Percentiles rank a stretch among this genome's conserved stretches.
These are phyloP conservation scores for Abrostola triplasia DNA, from an alignment of 2,888 invertebrate species.

Conservation along the genomic window DNA sequence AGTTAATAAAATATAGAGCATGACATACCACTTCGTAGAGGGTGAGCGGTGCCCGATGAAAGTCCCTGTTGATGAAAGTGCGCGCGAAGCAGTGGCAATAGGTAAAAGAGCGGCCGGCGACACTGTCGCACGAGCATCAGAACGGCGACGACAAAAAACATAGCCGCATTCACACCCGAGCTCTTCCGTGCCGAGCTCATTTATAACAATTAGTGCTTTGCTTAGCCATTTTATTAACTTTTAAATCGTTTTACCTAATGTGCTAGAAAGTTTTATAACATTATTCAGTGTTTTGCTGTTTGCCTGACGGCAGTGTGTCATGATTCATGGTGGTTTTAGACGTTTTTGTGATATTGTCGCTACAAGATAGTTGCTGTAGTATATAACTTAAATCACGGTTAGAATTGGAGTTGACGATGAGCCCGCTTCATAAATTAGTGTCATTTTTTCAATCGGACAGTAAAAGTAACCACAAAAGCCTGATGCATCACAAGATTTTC, in stretches of 20 bases:
- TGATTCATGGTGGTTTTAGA: constrained; percentile 39
- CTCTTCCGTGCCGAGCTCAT: constrained; percentile 60
- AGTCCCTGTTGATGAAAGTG: constrained; percentile 76
- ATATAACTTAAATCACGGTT: background rate
- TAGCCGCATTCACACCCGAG: constrained; percentile 54
- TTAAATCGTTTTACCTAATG: constrained; percentile 42
- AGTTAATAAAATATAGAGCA: constrained; percentile 49
- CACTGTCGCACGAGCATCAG: constrained; percentile 69
- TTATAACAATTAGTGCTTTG: constrained; percentile 54
- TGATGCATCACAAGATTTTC: constrained; percentile 86
- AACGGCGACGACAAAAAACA: constrained; percentile 67
- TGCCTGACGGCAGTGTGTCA: constrained; percentile 35
- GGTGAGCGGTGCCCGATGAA: constrained; percentile 63
- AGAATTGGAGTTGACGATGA: constrained; percentile 74
- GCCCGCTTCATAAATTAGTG: constrained; percentile 89
- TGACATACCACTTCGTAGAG: constrained; percentile 51
- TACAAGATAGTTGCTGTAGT: constrained; percentile 1
- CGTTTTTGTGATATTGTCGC: constrained; percentile 20
- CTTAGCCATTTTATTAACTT: constrained; percentile 34
- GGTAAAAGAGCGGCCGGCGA: constrained; percentile 69
- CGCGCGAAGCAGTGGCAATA: constrained; percentile 66
- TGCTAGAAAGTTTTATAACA: constrained; percentile 35
- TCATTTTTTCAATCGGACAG: constrained; percentile 89
- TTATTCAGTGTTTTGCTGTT: constrained; percentile 31
- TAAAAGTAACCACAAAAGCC: constrained; percentile 80